Evolutionary conservation across 2,888 invertebrate species (phyloP), one percentile per base, ranked within the genome.

Genomic region (Drosophila infuscata): DNA sequence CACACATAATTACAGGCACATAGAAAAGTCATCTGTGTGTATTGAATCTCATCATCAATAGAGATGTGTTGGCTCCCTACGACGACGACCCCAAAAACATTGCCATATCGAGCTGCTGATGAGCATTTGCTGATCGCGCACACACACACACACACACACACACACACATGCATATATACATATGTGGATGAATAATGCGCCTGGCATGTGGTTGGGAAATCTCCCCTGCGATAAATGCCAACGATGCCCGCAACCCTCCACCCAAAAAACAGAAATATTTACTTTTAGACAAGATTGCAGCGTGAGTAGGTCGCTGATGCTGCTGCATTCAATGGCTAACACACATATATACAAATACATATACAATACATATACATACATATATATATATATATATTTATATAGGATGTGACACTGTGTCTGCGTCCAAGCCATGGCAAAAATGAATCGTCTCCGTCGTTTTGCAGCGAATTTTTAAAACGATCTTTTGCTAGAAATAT

Each of bases 181-280:
- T 74, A 58, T 46, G 58, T 33, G 74, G 70, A 69, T 83, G 83
- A 83, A 75, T 83, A 83, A 83, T 83, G 64, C 89, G 52, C 52
- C 64, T 70, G 89, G 88, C 82, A 83, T 89, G 68, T 70, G 72
- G 69, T 90, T 86, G 87, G 81, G 83, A 90, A 89, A 88, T 89
- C 88, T 88, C 79, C 77, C 58, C 61, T 41, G 51, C 54, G 20
- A 46, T 46, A 46, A 46, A 46, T 46, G 46, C 58, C 53, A 65
- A 65, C 32, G n/a, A 41, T 67, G 59, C 66, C 59, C 52, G 59
- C 49, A 15, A n/a, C 51, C 46, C 68, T 68, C 68, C n/a, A 17
- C 49, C 35, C 20, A 46, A 46, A 15, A 46, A 25, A 29, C 17
- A 20, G 25, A 49, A 25, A 33, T 48, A 51, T 51, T 60, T 56